Base-by-base conservation (phyloP, 2,797 vertebrate species). In the Parauchenoglanis punctatus region DNA sequence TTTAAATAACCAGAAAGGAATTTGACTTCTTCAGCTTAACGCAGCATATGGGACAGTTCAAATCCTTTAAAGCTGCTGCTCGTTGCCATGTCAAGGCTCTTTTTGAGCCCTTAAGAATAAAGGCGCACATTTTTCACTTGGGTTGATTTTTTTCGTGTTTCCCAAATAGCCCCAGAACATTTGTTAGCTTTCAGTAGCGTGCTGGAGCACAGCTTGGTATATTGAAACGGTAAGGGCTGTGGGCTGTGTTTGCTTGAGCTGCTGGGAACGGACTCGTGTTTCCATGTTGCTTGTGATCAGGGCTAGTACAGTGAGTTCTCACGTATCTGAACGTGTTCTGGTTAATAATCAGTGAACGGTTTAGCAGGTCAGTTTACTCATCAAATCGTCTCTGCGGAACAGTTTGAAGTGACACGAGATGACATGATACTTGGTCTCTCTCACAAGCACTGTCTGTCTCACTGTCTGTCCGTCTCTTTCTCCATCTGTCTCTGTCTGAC, bases 321-420 rank as follows among this genome's bases (percentile, higher is more conserved):
- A 28, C 31, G 3, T 17, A 2, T 44, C 78, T 12, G 65, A 61
- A 46, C 17, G 18, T 63, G 85, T 44, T 80, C 85, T 86, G 61
- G 80, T 84, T 88, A 86, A 91, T 91, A 80, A 87, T 88, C 65
- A 77, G 23, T 44, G 28, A 78, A 63, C 75, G 58, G 65, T 75
- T 78, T 81, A 75, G 58, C 84, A 63, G 85, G 31, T 85, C 85
- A 88, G 85, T 90, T 89, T 87, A 65, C 77, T 85, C 13, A 5
- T 58, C 82, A 75, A 56, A 81, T 70, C 84, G 86, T 63, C 28
- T 83, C 61, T 87, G 49, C 80, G 46, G 25, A 86, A 68, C 76
- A 77, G 17, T 12, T 61, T 28, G 11, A 17, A 58, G 49, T 73
- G 58, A 49, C 83, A 56, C 7, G 1, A 56, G 31, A 49, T 82